These are phyloP conservation scores for Tor tambroides DNA, from an alignment of 2,113 vertebrate species.

Conservation along the genomic window DNA sequence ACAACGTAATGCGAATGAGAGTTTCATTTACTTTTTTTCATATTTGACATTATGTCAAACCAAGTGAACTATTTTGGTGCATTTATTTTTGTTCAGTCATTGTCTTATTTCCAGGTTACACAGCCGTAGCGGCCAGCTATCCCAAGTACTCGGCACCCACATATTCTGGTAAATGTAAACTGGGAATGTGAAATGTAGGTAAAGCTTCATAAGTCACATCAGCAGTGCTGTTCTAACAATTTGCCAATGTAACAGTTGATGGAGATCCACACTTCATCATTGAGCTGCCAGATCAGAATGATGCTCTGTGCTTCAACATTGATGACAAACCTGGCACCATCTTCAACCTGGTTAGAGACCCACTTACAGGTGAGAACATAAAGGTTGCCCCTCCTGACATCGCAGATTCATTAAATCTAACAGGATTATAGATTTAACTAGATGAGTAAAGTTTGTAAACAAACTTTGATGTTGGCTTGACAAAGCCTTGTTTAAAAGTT, in stretches of 20 bases:
- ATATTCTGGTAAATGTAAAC: slow-evolving; percentile 40
- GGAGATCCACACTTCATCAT: slow-evolving; percentile 96
- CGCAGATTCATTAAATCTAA: no score
- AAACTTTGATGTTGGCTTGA: no score
- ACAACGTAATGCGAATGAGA: not conserved
- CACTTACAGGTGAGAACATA: slow-evolving; percentile 78
- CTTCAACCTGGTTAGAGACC: slow-evolving; percentile 87
- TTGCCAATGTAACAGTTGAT: slow-evolving; percentile 80
- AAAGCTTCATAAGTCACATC: not conserved
- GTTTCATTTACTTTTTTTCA: not conserved
- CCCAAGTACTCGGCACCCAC: not conserved
- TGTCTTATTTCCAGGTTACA: slow-evolving; percentile 17
- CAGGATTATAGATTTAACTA: no score
- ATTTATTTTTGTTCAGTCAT: not conserved
- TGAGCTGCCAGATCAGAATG: slow-evolving; percentile 79
- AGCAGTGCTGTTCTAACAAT: not conserved
- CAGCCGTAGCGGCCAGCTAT: not conserved
- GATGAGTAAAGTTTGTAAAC: no score
- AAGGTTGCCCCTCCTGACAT: not conserved
- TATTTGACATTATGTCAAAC: not conserved
- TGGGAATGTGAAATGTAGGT: not conserved
- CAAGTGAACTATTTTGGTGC: not conserved
- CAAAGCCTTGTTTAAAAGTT: no score
- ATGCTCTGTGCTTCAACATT: slow-evolving; percentile 94
- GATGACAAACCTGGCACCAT: slow-evolving; percentile 83